Conservation (phyloP, 2,113 vertebrate species). For the Pituophis catenifer region DNA sequence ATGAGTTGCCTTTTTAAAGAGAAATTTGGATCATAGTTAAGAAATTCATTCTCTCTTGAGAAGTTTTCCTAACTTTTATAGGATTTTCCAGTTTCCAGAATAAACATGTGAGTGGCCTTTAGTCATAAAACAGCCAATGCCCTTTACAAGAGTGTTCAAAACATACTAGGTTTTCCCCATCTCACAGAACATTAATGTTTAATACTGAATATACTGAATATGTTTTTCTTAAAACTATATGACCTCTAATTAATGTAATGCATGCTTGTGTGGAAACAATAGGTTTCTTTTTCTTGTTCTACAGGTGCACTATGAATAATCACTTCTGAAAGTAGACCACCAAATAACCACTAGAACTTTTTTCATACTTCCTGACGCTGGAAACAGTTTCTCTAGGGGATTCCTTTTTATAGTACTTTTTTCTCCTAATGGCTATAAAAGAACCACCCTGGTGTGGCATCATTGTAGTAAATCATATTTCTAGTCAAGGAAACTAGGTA, state of each 20-base stretch:
- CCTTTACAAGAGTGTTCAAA: constrained; percentile 14
- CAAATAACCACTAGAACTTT: constrained; percentile 63
- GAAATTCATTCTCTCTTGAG: not conserved
- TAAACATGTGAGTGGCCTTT: not conserved
- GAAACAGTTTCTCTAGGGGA: constrained; percentile 70
- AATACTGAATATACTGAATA: not conserved
- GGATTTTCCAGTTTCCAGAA: not conserved
- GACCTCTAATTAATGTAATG: constrained; percentile 39
- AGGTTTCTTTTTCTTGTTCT: constrained; percentile 19
- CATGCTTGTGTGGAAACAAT: constrained; percentile 26
- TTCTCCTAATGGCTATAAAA: constrained; percentile 68
- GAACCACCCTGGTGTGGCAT: constrained; percentile 67
- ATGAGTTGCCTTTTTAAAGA: not conserved
- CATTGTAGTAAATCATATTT: constrained; percentile 70
- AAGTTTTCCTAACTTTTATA: not conserved
- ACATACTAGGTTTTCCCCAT: not conserved
- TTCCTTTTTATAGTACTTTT: constrained; percentile 72
- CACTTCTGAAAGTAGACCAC: constrained; percentile 49
- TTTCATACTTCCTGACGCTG: constrained; percentile 70
- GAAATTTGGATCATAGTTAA: not conserved
- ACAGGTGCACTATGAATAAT: constrained; percentile 64
- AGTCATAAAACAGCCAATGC: constrained; percentile 40
- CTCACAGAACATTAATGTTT: constrained; percentile 41
- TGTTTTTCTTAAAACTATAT: not conserved
- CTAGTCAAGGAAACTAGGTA: constrained; percentile 53